Evolutionary conservation across 2,113 vertebrate genomes (phyloP).

Genomic region (Probosciger aterrimus): DNA sequence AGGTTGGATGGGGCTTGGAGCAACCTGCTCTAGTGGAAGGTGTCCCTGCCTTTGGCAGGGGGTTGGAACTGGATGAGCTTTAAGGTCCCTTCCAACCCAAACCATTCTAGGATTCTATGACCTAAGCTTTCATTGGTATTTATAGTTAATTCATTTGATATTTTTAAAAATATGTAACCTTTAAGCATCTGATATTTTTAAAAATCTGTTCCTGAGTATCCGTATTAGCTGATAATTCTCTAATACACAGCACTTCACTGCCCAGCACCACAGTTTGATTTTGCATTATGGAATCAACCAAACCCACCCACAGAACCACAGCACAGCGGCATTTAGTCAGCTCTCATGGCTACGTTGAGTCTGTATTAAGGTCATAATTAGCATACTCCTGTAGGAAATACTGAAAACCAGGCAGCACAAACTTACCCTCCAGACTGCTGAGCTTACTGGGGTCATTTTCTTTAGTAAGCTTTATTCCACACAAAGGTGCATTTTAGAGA

Average conservation of each 20-base stretch:
- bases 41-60: not conserved
- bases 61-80: not conserved
- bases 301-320: not conserved
- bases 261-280: not conserved
- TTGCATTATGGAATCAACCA: not conserved
- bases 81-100: not conserved
- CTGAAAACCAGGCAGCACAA: not conserved
- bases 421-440: not conserved
- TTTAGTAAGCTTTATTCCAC: not conserved
- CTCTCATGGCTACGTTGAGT: fast-evolving
- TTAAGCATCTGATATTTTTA: not conserved
- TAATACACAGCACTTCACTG: not conserved
- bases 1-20: no score
- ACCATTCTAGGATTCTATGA: not conserved
- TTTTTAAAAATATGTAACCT: not conserved
- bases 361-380: not conserved
- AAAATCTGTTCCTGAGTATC: not conserved
- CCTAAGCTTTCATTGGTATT: not conserved
- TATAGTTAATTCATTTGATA: not conserved
- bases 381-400: not conserved
- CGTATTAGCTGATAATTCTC: not conserved
- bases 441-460: not conserved
- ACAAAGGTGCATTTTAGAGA: not conserved
- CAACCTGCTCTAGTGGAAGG: not conserved
- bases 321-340: not conserved